Base-by-base conservation (phyloP, 2,113 vertebrate species). In the Anarhynchus alexandrinus region DNA sequence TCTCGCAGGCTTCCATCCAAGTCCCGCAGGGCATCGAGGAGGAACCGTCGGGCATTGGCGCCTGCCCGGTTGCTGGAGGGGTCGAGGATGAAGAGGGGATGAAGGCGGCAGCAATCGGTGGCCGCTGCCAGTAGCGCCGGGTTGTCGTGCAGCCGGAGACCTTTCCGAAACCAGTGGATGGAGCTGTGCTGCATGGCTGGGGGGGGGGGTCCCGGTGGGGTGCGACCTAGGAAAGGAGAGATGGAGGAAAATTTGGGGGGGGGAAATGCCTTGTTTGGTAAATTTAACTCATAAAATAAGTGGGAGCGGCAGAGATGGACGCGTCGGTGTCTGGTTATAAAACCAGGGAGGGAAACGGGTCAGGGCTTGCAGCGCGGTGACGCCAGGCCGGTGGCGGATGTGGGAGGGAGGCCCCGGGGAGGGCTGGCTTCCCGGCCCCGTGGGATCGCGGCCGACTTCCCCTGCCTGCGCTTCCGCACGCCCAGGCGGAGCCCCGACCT, bases 161-260 rank as follows among this genome's bases (percentile, higher is more conserved):
- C 98, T 82, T 98, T 98, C 22, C 96, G 94, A 93, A 98, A 98
- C 98, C 98, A 98, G 94, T 98, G 98, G 55, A 98, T 96, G 29
- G 97, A 97, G 10, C 70, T 94, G 10, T 98, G 97, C 51, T 82
- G 88, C 98, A 98, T 98, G 34, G 32, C 5, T 7, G 45, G 45
- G 45, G 19, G 45, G 47, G 47, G 47, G 1, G 43, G 14, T 8
- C 12, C 36, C 0, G 7, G 12, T 8, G 21, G 36, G 49, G 8
- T 0, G 5, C 8, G 10, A 66, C 54, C 27, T 32, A 25, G 29
- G 62, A 55, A 71, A 25, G 10, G 30, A 67, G 36, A 87, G 36
- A 15, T 3, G 16, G 22, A 17, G 23, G 15, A 18, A 2, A 6
- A 4, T 7, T 3, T 22, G 6, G 17, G 10, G 3, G 22, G 6